Evolutionary conservation across 2,113 vertebrate genomes (phyloP), one percentile per base, ranked within the genome.

Genomic region (Lipophrys pholis): DNA sequence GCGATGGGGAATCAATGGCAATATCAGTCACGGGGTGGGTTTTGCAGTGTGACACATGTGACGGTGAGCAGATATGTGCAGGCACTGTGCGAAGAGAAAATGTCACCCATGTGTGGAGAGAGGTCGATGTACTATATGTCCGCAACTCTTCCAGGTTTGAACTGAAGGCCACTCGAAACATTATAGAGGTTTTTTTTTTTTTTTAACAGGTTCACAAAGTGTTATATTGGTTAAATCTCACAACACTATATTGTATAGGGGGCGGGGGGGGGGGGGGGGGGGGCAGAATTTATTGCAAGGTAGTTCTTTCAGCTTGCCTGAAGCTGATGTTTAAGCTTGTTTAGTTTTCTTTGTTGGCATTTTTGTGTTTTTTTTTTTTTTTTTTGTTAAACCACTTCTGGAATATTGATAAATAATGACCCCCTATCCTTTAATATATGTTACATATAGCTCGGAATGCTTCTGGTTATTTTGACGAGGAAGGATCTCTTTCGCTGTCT

Each of bases 1-100:
- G 56, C 55, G 66, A 45, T 67, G 21, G 46, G 82, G 86, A 87
- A 93, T 92, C 86, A 91, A 85, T 90, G 92, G 87, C 70, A 83
- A 40, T 91, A 73, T 90, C 85, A 91, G 88, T 91, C 81, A 86
- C 75, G n/a, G 7, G 42, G 7, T 85, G 57, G 43, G 79, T 76
- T 76, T 49, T 88, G 72, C 88, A 40, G 83, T 89, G 72, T 84
- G 55, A 83, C 57, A 73, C 73, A 56, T 57, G 64, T 93, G 78
- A 91, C 80, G 78, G 92, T 92, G 77, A 93, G 62, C 52, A 78
- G 85, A 60, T 83, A 57, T 46, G 85, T 85, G 86, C 79, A 41
- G 74, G 17, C 42, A 81, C 40, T 71, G 62, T 80, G 58, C 2
- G 75, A 40, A 68, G 52, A 91, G 75, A 85, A 81, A 81, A 80